These are phyloP conservation scores for Salvator merianae DNA, from an alignment of 2,113 vertebrate genomes.

Conservation along the genomic window DNA sequence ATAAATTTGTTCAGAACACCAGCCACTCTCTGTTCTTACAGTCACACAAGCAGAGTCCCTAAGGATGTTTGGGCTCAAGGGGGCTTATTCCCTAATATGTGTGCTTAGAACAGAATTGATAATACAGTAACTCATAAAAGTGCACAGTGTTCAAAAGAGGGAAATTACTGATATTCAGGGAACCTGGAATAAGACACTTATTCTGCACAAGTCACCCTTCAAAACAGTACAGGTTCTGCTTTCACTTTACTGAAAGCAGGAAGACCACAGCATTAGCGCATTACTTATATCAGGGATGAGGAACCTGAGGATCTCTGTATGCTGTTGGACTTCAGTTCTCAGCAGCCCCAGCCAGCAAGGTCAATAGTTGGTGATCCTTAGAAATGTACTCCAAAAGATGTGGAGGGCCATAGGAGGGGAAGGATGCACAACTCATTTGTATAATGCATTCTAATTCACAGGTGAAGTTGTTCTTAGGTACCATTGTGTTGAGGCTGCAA, in stretches of 20 bases:
- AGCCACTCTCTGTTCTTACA: background rate
- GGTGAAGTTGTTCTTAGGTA: too few species aligned
- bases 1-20: slow-evolving; percentile 42
- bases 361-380: background rate
- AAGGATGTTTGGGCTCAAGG: background rate
- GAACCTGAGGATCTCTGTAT: background rate
- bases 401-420: background rate
- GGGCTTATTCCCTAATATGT: background rate
- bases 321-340: background rate
- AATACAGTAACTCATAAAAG: too few species aligned
- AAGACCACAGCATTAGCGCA: background rate
- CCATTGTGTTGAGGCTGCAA: too few species aligned
- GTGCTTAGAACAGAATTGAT: background rate
- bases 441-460: background rate
- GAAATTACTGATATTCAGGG: background rate
- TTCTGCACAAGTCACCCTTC: background rate
- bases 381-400: background rate
- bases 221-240: background rate
- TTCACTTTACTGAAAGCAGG: accelerated
- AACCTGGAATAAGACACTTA: background rate
- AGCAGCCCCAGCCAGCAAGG: background rate
- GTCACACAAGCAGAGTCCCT: background rate
- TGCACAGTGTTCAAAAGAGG: background rate
- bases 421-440: background rate
- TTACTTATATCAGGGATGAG: background rate